Conservation (phyloP, 2,113 vertebrate species). For the Terrapene triunguis region DNA sequence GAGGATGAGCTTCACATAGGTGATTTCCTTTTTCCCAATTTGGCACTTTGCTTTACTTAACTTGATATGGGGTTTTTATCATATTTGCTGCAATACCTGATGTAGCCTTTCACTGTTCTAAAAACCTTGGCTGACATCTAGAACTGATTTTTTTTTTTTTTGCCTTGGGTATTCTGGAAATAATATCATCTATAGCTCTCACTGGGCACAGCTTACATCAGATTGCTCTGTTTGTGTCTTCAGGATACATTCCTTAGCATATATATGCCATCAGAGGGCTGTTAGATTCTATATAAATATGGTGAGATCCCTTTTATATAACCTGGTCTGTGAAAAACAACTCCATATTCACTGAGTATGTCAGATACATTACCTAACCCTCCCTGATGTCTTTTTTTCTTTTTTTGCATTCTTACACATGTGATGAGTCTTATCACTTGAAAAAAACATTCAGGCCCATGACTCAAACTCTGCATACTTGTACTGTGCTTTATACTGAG, state of each 20-base stretch:
- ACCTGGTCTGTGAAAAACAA: not conserved
- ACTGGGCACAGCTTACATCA: not conserved
- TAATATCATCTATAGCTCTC: not conserved
- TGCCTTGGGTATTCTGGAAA: not conserved
- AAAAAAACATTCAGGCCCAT: not conserved
- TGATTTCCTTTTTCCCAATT: not conserved
- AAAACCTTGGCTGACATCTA: not conserved
- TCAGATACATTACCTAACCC: not conserved
- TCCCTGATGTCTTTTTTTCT: not conserved
- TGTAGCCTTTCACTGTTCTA: not conserved
- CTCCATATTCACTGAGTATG: not conserved
- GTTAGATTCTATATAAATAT: not conserved
- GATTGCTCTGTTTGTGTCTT: rapidly evolving
- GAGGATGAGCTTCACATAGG: not conserved
- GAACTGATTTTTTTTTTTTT: too few relatives aligned
- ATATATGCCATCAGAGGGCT: not conserved
- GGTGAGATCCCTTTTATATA: not conserved
- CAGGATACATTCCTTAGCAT: not conserved
- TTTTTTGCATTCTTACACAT: not conserved
- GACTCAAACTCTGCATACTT: not conserved
- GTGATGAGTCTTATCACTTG: not conserved
- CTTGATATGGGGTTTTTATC: not conserved
- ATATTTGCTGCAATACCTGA: not conserved
- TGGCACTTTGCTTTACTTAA: not conserved
- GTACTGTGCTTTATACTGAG: not conserved